Conservation (phyloP, 2,113 vertebrate species). For the Brachypteracias leptosomus region DNA sequence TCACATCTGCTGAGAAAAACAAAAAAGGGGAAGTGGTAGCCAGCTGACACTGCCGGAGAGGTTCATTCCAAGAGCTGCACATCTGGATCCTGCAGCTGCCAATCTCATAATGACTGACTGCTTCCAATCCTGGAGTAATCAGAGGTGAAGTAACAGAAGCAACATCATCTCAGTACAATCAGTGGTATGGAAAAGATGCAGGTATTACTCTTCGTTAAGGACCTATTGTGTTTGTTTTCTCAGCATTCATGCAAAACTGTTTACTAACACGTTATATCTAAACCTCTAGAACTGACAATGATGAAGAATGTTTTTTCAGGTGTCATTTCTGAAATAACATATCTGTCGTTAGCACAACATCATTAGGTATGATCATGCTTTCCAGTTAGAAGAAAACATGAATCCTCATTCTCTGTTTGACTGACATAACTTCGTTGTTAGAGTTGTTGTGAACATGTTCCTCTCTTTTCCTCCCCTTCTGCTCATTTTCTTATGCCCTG, state of each 20-base stretch:
- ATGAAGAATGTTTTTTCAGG: not conserved
- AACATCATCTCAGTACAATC: not conserved
- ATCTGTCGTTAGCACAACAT: not conserved
- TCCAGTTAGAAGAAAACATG: not conserved
- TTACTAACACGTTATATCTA: not conserved
- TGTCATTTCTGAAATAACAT: not conserved
- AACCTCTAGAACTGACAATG: not conserved
- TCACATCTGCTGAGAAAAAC: slow-evolving; percentile 38
- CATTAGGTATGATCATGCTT: not conserved
- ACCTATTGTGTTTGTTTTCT: not conserved
- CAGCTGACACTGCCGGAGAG: slow-evolving; percentile 23
- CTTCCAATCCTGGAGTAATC: slow-evolving; percentile 25
- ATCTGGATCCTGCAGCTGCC: slow-evolving; percentile 62
- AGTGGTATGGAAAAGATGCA: not conserved
- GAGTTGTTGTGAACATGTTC: not conserved
- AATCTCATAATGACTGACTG: slow-evolving; percentile 8
- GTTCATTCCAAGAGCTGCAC: slow-evolving; percentile 39
- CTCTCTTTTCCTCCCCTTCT: not conserved
- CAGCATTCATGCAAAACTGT: fast-evolving
- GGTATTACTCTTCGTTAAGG: not conserved
- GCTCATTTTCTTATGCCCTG: not conserved
- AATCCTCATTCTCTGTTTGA: not conserved
- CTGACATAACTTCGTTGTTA: not conserved
- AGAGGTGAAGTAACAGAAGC: slow-evolving; percentile 26
- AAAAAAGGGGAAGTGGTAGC: slow-evolving; percentile 37